Base-by-base conservation (phyloP, 2,113 vertebrate genomes). In the Solea solea region DNA sequence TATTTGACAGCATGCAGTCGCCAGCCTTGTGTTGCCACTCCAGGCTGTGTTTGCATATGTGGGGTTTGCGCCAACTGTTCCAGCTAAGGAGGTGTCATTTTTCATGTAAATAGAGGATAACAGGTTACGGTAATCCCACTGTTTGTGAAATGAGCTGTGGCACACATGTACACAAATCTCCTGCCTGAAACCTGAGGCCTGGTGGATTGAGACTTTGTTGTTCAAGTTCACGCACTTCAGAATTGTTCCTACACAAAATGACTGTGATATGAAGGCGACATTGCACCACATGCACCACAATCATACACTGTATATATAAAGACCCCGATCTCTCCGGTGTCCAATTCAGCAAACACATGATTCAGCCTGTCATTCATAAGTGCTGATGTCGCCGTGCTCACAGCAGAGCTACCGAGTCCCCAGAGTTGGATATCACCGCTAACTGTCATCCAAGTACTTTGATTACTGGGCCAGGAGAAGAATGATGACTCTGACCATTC, bases 41-140 rank as follows among this genome's bases (percentile, higher is more conserved):
- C 2, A 1, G 68, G 51, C 55, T 79, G 54, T 70, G 60, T 83
- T 80, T 83, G 60, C 56, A 55, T 63, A 52, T 42, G 3, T 46
- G 54, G 3, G 59, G 15, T 2, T 13, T 10, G 51, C 14, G 76
- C 55, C 54, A 51, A 77, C 41, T 49, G 39, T 69, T 76, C 66
- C 74, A 71, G 75, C 67, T 64, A 54, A 87, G 81, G 56, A 86
- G 81, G 86, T 86, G 76, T 87, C 74, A 81, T 85, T 81, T 90
- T 79, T 88, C 84, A 84, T 87, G 80, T 90, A 83, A 87, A 87
- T 86, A 88, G 66, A 85, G 51, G 76, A 74, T 71, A 74, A 69
- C 74, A 75, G 57, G 52, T 67, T 75, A 49, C 53, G 55, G 71
- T 69, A 39, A 48, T 74, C 69, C 71, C 73, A 79, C 78, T 82